Base-by-base conservation (phyloP, 1,140 invertebrate genomes). In the Pseudoatta argentina region DNA sequence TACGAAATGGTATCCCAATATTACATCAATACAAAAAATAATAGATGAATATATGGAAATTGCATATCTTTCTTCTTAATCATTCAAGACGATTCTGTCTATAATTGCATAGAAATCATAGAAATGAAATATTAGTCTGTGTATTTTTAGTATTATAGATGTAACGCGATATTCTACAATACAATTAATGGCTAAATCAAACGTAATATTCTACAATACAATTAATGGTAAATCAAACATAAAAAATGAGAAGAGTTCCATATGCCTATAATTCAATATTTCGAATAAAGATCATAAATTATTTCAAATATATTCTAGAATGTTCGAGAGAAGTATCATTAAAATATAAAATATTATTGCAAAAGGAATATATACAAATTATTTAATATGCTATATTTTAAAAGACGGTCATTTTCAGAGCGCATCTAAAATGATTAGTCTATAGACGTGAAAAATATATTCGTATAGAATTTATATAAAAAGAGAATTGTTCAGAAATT, bases 261-360 rank as follows among this genome's bases (percentile, higher is more conserved):
- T 24, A 69, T 83, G 79, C 79, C 79, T 83, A 73, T 73, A 75
- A 83, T 59, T 75, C n/a, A 61, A 34, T 83, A 44, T 44, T 44
- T 44, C 27, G 8, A 79, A 67, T 24, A 79, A 83, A 73, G 12
- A 83, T 73, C 51, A 44, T 14, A 7, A 30, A 71, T 61, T 78
- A 69, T 61, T 73, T 30, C 34, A 34, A 48, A 51, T 73, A 73
- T 24, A 51, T 61, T 75, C 3, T 75, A 59, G 39, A 83, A 61
- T 83, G 59, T 61, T 73, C n/a, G 27, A 51, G 4, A 75, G 4
- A 75, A 61, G n/a, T 63, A 24, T 73, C 39, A 75, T 2, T 72
- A 82, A 59, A 24, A 24, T 69, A 69, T 72, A 24, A 44, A 53
- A 53, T 64, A 63, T 48, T 27, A 34, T 51, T 0, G 14, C 4